These are phyloP conservation scores for Nanorana parkeri DNA, from an alignment of 2,113 vertebrate genomes.

Conservation along the genomic window DNA sequence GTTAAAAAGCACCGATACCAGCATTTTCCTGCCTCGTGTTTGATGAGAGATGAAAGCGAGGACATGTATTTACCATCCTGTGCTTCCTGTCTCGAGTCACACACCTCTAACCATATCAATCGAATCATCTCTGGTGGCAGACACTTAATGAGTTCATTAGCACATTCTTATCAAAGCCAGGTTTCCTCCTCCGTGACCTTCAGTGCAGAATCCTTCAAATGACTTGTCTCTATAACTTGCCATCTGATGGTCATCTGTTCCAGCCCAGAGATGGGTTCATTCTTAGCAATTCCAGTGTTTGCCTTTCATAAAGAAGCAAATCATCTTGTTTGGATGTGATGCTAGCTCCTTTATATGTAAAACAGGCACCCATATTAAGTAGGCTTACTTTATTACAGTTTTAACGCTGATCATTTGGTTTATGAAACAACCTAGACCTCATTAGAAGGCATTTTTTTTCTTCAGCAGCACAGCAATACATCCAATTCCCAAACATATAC, in stretches of 20 bases:
- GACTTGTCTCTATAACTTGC: constrained; percentile 21
- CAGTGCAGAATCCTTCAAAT: constrained; percentile 14
- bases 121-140: constrained; percentile 40
- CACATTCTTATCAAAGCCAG: constrained; percentile 28
- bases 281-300: neutral
- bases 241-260: neutral
- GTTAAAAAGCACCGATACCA: constrained; percentile 1
- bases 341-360: neutral
- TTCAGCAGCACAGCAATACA: too few relatives aligned
- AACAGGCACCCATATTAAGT: neutral
- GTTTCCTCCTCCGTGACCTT: constrained; percentile 33
- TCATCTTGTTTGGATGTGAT: neutral
- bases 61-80: constrained; percentile 41
- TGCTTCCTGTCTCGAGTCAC: constrained; percentile 18
- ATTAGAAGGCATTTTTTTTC: too few relatives aligned
- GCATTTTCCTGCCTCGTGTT: constrained; percentile 24
- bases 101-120: constrained; percentile 43
- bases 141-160: constrained; percentile 56
- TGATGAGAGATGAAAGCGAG: constrained; percentile 38
- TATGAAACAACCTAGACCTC: too few relatives aligned
- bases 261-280: neutral
- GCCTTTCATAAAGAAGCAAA: neutral
- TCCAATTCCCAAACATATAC: too few relatives aligned
- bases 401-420: neutral
- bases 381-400: neutral